Conservation (phyloP, 2,888 invertebrate species). For the Drosophila paranaensis region DNA sequence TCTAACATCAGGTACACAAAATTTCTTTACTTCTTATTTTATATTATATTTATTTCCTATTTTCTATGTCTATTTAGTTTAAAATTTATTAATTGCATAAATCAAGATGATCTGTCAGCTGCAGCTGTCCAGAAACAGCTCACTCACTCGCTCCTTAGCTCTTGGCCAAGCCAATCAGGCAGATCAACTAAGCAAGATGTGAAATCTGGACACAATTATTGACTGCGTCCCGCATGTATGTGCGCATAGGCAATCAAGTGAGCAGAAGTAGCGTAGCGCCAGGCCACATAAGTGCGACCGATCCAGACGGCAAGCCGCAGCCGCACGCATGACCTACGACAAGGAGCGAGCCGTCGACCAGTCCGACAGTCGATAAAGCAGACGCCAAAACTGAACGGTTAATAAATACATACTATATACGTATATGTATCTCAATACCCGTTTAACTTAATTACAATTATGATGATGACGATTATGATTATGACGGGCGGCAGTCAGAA, state of each 20-base stretch:
- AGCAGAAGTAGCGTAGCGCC: conserved; percentile 55
- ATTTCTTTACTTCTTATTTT: not conserved
- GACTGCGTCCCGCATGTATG: conserved; percentile 66
- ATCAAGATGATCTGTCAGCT: conserved; percentile 3
- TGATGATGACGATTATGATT: conserved; percentile 59
- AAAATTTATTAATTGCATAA: not conserved
- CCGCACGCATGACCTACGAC: conserved; percentile 69
- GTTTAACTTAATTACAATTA: conserved; percentile 74
- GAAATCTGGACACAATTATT: conserved; percentile 39
- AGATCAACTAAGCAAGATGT: conserved; percentile 26
- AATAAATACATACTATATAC: conserved; percentile 13
- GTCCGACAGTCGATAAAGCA: conserved; percentile 5
- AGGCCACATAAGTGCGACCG: conserved; percentile 44
- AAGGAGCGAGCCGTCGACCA: conserved; percentile 29
- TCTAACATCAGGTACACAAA: not conserved
- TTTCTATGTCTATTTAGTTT: not conserved
- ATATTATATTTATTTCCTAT: not conserved
- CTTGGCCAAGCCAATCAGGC: conserved; percentile 2
- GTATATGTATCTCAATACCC: conserved; percentile 17
- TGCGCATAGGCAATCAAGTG: conserved; percentile 49
- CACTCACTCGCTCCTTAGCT: not conserved
- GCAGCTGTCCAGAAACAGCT: conserved; percentile 19
- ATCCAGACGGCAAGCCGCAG: conserved; percentile 21
- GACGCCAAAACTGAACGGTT: conserved; percentile 50
- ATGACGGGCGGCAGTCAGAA: conserved; percentile 22